These are phyloP conservation scores for Seladonia tumulorum DNA, from an alignment of 2,888 invertebrate genomes.

Conservation along the genomic window DNA sequence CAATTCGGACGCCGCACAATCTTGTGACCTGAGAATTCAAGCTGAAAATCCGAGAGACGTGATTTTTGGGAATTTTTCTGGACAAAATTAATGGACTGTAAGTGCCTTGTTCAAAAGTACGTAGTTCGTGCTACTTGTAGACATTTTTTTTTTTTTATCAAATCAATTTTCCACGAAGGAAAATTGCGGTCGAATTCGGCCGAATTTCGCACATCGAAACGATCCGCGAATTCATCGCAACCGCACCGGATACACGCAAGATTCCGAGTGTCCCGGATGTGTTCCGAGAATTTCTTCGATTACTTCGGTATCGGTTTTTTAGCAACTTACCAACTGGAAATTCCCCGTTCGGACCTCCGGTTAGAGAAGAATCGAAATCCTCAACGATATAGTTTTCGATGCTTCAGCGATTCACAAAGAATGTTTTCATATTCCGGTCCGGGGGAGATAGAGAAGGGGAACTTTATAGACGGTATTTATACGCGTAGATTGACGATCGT, in stretches of 20 bases:
- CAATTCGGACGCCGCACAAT: background rate
- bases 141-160: too few relatives aligned
- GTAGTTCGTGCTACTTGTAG: too few relatives aligned
- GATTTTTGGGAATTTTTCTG: background rate
- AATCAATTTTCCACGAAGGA: background rate
- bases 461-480: constrained; percentile 24
- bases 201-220: background rate
- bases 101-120: too few relatives aligned
- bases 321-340: background rate
- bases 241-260: background rate
- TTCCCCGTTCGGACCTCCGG: background rate
- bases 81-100: too few relatives aligned
- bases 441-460: constrained; percentile 4
- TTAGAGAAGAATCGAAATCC: background rate
- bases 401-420: background rate
- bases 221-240: background rate
- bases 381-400: background rate
- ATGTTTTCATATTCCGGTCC: background rate
- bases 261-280: background rate
- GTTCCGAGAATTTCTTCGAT: constrained; percentile 5
- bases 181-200: background rate
- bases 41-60: background rate
- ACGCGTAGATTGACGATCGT: background rate
- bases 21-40: background rate
- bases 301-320: background rate